Evolutionary conservation across 1,140 invertebrate genomes (phyloP), one percentile per base, ranked within the genome.

Genomic region (Conus ventricosus): DNA sequence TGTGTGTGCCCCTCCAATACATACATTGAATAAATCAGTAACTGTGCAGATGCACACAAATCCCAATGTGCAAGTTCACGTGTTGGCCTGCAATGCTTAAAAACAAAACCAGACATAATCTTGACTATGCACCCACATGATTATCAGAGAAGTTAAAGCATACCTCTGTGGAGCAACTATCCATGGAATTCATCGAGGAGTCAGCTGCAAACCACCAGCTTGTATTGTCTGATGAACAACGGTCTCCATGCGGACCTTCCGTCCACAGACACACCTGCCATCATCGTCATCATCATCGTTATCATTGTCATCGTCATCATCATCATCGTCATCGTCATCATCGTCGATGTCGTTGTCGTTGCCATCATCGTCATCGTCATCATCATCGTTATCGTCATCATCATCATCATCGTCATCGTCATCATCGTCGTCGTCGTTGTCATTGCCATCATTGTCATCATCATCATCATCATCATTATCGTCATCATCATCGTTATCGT

Each of bases 391-490:
- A 82, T 82, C 27, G 27, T 27, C 80, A 82, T 82, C 80, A 82
- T 82, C 80, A 82, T 82, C 23, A 82, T 82, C 80, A 82, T 55
- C 39, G 5, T 20, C 15, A 82, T 25, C 83, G 57, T 84, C 83
- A 84, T 84, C 83, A 84, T 84, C 54, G 57, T 84, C 83, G 57
- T 84, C 83, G 57, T 84, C 83, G 57, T 57, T 53, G 57, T 57
- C 5, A 55, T 60, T 60, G 7, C 57, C 83, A 84, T 84, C 53
- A 84, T 84, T 53, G 57, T 84, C 54, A 57, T 55, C 83, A 84
- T 84, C 83, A 57, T 84, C 53, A 84, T 7, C 83, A 84, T 84
- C 83, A 84, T 4, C 54, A 55, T 84, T 60, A 57, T 57, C 83
- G n/a, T 51, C 39, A 84, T 57, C 53, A 84, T 55, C 83, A 84